Percentiles rank a stretch among this genome's conserved stretches.
Evolutionary conservation across 2,113 vertebrate genomes (phyloP).

Genomic region (Merops nubicus): DNA sequence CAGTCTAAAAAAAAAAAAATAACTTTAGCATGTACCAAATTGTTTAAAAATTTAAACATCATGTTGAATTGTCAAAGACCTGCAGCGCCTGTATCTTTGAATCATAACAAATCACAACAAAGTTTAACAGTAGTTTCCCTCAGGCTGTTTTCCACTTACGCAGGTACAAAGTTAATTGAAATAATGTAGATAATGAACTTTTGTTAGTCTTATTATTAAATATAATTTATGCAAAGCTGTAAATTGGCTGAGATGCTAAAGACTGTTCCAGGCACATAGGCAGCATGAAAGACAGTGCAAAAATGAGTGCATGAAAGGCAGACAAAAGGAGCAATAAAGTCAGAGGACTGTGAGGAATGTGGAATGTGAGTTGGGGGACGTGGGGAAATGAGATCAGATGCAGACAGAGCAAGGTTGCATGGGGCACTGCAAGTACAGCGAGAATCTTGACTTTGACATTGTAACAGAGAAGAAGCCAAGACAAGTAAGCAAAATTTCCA

Average conservation of each 20-base stretch:
- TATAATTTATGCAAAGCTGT: conserved; percentile 73
- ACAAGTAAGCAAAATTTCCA: not conserved
- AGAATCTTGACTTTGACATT: conserved; percentile 47
- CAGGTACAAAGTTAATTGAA: conserved; percentile 68
- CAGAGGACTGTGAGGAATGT: conserved; percentile 67
- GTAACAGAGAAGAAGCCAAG: not conserved
- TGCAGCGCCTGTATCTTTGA: conserved; percentile 29
- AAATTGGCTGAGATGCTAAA: conserved; percentile 71
- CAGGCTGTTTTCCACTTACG: conserved; percentile 27
- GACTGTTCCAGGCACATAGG: conserved; percentile 67
- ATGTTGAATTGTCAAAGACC: not conserved
- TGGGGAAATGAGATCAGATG: conserved; percentile 38
- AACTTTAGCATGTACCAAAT: not conserved
- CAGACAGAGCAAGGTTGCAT: not conserved
- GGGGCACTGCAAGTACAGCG: not conserved
- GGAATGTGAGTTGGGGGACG: conserved; percentile 49
- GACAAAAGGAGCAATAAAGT: conserved; percentile 72
- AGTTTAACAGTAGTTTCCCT: conserved; percentile 46
- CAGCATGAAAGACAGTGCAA: conserved; percentile 72
- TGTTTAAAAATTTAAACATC: not conserved
- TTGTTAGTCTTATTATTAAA: conserved; percentile 72
- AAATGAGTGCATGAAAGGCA: conserved; percentile 66
- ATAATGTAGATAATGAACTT: conserved; percentile 71
- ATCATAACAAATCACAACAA: conserved; percentile 44
- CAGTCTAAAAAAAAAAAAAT: not conserved